Evolutionary conservation across 1,140 invertebrate genomes (phyloP).

Genomic region (Doryteuthis pealeii): DNA sequence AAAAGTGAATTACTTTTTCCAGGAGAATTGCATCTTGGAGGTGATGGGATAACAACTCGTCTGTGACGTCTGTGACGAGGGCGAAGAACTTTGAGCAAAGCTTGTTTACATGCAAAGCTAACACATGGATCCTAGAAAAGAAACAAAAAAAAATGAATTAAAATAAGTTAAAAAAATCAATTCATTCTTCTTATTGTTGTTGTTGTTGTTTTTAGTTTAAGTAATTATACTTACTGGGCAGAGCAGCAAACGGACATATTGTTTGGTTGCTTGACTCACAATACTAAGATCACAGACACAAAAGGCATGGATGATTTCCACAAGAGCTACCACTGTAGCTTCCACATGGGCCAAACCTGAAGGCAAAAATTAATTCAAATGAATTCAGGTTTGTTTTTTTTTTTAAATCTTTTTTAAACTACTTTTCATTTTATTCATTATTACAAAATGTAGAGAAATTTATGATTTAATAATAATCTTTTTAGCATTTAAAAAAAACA

Average conservation of each 20-base stretch:
- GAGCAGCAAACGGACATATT: constrained; percentile 75
- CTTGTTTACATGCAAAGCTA: constrained; percentile 88
- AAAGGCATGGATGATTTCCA: constrained; percentile 90
- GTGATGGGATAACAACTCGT: constrained; percentile 77
- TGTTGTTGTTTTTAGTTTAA: no score
- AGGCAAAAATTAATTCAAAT: neutral
- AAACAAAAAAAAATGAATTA: constrained; percentile 7
- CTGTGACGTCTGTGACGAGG: constrained; percentile 71
- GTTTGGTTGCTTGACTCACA: constrained; percentile 67
- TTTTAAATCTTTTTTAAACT: no score
- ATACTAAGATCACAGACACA: constrained; percentile 71
- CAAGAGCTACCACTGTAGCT: constrained; percentile 74
- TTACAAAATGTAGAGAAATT: no score
- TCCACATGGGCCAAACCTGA: constrained; percentile 77
- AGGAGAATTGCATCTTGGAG: constrained; percentile 69
- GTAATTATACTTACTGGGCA: constrained; percentile 67
- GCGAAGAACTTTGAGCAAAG: constrained; percentile 79
- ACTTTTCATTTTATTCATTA: no score
- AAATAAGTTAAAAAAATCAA: no score
- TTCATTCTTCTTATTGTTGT: no score
- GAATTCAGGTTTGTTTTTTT: no score
- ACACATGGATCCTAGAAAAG: constrained; percentile 64
- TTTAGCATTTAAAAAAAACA: no score
- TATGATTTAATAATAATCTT: no score
- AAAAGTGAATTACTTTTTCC: constrained; percentile 37